Percentiles rank a stretch among this genome's conserved stretches.
These are phyloP conservation scores for Oegoconia quadripuncta DNA, from an alignment of 2,888 invertebrate species.

Conservation along the genomic window DNA sequence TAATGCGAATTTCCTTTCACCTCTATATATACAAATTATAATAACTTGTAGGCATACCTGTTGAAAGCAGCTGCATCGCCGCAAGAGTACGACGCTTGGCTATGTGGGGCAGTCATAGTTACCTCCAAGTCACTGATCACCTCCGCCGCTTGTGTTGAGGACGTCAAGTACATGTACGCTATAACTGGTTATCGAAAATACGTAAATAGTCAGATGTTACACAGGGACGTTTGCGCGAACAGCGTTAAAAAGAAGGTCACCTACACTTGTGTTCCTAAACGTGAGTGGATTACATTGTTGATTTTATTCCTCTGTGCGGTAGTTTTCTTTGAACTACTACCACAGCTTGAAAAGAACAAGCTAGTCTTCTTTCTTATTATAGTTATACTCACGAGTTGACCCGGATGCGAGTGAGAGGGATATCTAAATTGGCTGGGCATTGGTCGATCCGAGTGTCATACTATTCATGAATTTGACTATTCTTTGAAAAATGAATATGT, in stretches of 20 bases:
- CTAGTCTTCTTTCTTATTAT: slow-evolving; percentile 26
- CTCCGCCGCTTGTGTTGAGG: slow-evolving; percentile 37
- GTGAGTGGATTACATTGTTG: too few species aligned
- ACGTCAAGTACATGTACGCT: slow-evolving; percentile 34
- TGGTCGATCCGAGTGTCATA: too few species aligned
- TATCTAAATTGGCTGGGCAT: too few species aligned
- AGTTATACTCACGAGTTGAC: slow-evolving; percentile 12
- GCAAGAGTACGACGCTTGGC: slow-evolving; percentile 30
- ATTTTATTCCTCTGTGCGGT: too few species aligned
- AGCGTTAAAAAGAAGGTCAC: slow-evolving; percentile 38
- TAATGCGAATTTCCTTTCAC: neutral
- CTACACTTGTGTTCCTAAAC: slow-evolving; percentile 21
- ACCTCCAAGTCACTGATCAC: slow-evolving; percentile 23
- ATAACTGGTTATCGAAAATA: slow-evolving; percentile 38
- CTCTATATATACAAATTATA: neutral
- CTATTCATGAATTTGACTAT: too few species aligned
- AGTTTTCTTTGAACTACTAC: too few species aligned
- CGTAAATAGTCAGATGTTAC: slow-evolving; percentile 22
- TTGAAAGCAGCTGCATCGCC: slow-evolving; percentile 21
- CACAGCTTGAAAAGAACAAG: too few species aligned
- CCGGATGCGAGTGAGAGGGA: too few species aligned
- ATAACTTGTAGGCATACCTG: slow-evolving; percentile 28
- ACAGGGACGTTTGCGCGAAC: slow-evolving; percentile 32
- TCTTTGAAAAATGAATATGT: too few species aligned
- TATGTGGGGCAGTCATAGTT: slow-evolving; percentile 38